Percentiles rank a stretch among this genome's conserved stretches.
phyloP scores from a whole-genome alignment of 2,113 vertebrate species.

The Odontesthes bonariensis region DNA sequence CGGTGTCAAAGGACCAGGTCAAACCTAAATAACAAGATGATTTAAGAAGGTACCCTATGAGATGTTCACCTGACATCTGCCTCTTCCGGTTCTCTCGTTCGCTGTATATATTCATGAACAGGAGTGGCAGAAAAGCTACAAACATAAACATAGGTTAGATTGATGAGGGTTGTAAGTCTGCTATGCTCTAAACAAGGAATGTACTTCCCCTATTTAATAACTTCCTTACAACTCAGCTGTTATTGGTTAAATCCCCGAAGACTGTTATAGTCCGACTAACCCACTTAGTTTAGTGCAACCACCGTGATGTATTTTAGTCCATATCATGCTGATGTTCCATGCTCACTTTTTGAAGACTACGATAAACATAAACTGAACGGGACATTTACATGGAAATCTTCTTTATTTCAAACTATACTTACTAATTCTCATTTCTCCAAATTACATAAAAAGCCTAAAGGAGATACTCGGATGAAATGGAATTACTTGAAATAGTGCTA shows the following conservation, averaged over 20 bases:
- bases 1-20: neutral
- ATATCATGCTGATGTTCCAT: too few species aligned
- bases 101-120: neutral
- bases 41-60: neutral
- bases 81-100: slow-evolving; percentile 5
- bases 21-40: neutral
- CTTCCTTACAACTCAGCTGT: neutral
- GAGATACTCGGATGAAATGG: too few species aligned
- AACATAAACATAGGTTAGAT: neutral
- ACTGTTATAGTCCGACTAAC: neutral
- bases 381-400: too few species aligned
- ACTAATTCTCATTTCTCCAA: too few species aligned
- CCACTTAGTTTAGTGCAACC: too few species aligned
- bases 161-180: too few species aligned
- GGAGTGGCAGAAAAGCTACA: neutral
- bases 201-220: neutral
- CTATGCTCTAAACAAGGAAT: neutral
- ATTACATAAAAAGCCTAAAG: too few species aligned
- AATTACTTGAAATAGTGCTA: too few species aligned
- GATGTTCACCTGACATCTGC: neutral
- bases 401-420: too few species aligned
- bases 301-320: too few species aligned
- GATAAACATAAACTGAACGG: too few species aligned
- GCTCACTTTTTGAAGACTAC: too few species aligned
- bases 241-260: neutral